Evolutionary conservation across 1,140 invertebrate genomes (phyloP), one percentile per base, ranked within the genome.

Genomic region (Drosophila lacteicornis): DNA sequence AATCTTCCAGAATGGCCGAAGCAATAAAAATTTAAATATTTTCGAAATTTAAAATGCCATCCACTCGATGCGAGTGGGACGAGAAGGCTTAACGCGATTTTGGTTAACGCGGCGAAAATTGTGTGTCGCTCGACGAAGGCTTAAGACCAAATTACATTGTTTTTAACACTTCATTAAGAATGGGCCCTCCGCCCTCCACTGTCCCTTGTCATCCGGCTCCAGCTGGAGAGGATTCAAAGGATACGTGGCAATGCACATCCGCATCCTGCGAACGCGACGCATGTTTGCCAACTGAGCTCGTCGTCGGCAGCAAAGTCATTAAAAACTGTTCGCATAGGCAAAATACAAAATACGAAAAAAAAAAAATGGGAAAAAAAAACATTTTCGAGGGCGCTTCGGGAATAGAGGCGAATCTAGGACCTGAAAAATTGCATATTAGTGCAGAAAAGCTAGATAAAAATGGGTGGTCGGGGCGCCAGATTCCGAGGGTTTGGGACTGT

Each of bases 141-240:
- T 84, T 84, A 90, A 88, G 78, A 87, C 74, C 66, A 88, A 88
- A 88, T 88, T 84, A 88, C 84, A 90, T 90, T 88, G 84, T 90
- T 88, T 88, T 81, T 80, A 88, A 84, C 84, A 88, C 85, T 88
- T 88, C 80, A 88, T 88, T 88, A 88, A 90, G 85, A 88, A 87
- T 75, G 78, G 51, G 53, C 57, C 40, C 42, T 38, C 42, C 61
- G 22, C 17, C 2, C 19, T 19, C 42, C 42, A 36, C 53, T 30
- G 2, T 17, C 9, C 38, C 36, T 33, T 25, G 17, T 25, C 46
- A 43, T 69, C 38, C 38, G 60, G 60, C 62, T 33, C 62, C 67
- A 67, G 61, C 67, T 70, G 62, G 65, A 55, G 70, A 56, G 65
- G 80, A 69, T 69, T 59, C 62, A 63, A 87, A 88, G 83, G 83